A percentile compares a stretch with the other conserved stretches of the same genome.
These are phyloP conservation scores for Anabacerthia variegaticeps DNA, from an alignment of 2,797 vertebrate species.

Conservation along the genomic window DNA sequence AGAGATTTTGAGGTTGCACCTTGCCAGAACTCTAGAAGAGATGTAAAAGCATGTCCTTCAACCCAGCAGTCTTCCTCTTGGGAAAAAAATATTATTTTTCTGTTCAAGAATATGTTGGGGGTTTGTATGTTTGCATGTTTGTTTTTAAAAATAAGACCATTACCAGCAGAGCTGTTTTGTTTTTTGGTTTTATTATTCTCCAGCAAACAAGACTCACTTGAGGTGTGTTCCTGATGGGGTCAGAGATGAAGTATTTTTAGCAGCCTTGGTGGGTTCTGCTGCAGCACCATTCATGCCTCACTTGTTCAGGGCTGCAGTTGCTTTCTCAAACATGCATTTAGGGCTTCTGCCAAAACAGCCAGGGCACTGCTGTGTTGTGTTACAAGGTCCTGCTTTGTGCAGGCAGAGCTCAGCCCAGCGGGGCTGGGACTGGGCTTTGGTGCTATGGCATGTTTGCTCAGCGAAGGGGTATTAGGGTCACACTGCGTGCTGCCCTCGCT, in stretches of 20 bases:
- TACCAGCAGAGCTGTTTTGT: not conserved
- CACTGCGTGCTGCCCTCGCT: not conserved
- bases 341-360: constrained; percentile 70
- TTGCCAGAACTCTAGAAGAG: not conserved
- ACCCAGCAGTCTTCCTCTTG: not conserved
- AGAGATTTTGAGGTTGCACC: not conserved
- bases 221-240: not conserved
- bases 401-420: constrained; percentile 42
- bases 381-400: constrained; percentile 74
- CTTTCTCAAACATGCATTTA: constrained; percentile 65
- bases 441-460: constrained; percentile 42
- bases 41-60: rapidly evolving
- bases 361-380: constrained; percentile 56
- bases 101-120: not conserved
- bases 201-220: not conserved
- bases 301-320: constrained; percentile 67
- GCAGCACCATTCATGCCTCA: constrained; percentile 37
- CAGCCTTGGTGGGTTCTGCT: constrained; percentile 17
- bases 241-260: constrained; percentile 61
- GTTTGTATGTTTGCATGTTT: not conserved
- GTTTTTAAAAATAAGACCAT: not conserved
- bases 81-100: not conserved
- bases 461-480: not conserved
- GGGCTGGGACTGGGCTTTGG: constrained; percentile 35
- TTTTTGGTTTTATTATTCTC: not conserved